Conservation (phyloP, 2,888 invertebrate genomes). For the Ephialtes manifestator region DNA sequence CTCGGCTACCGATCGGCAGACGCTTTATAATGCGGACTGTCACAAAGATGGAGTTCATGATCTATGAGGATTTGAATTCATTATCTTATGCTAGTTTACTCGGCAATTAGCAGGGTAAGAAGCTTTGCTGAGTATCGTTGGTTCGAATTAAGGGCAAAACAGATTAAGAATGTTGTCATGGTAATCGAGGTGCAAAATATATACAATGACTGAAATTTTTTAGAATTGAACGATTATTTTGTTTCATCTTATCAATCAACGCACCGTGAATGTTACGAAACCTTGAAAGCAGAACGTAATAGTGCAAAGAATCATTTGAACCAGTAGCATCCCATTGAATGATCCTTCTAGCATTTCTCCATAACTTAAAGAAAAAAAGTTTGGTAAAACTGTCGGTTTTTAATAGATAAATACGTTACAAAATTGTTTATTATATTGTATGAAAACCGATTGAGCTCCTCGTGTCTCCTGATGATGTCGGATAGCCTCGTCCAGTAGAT, state of each 20-base stretch:
- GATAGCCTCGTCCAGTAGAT: slow-evolving; percentile 58
- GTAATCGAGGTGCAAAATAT: background rate
- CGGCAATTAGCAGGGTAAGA: background rate
- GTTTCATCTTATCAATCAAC: background rate
- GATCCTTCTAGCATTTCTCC: slow-evolving; percentile 43
- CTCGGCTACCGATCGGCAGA: too few relatives aligned
- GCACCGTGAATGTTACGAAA: slow-evolving; percentile 46
- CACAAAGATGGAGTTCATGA: background rate
- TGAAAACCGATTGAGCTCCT: slow-evolving; percentile 63
- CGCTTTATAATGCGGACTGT: too few relatives aligned
- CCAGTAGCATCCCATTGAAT: slow-evolving; percentile 38
- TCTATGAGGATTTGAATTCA: background rate
- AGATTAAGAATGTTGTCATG: background rate
- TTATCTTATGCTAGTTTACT: background rate
- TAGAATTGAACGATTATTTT: background rate
- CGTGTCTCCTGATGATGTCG: slow-evolving; percentile 64
- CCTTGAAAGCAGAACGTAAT: slow-evolving; percentile 50
- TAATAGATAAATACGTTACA: background rate
- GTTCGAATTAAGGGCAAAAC: background rate
- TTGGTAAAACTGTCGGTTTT: background rate
- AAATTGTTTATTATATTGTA: background rate
- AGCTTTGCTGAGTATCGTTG: background rate
- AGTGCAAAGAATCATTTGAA: slow-evolving; percentile 39
- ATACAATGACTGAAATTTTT: background rate
- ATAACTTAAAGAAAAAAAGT: slow-evolving; percentile 23